Evolutionary conservation across 2,113 vertebrate genomes (phyloP).

Genomic region (Dasyprocta punctata): DNA sequence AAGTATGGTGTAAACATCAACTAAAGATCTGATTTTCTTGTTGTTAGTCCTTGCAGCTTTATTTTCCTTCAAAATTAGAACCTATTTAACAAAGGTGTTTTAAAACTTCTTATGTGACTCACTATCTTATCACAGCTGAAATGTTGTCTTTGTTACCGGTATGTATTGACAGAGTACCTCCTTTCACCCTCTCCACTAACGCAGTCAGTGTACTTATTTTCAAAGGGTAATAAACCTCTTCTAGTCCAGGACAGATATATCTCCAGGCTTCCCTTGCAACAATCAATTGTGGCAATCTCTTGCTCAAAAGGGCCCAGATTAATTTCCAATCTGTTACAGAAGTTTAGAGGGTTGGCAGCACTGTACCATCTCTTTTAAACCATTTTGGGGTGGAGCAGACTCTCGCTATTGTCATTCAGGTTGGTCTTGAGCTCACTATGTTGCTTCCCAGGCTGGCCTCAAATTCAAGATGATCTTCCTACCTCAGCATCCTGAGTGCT

Average conservation of each 20-base stretch:
- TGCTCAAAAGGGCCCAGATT: not conserved
- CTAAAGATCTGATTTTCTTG: not conserved
- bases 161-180: not conserved
- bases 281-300: not conserved
- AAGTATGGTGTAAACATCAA: not conserved
- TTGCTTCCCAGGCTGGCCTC: not conserved
- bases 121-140: not conserved
- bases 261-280: not conserved
- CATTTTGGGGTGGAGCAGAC: not conserved
- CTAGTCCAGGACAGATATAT: not conserved
- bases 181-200: not conserved
- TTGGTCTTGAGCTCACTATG: not conserved
- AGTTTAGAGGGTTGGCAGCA: not conserved
- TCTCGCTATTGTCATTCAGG: not conserved
- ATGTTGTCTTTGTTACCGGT: not conserved
- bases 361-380: not conserved
- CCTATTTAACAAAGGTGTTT: not conserved
- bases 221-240: not conserved
- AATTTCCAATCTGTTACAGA: not conserved
- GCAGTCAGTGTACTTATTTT: not conserved
- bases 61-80: slow-evolving; percentile 38
- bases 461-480: not conserved
- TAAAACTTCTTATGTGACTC: not conserved
- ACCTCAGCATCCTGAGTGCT: not conserved
- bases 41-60: not conserved